These are phyloP conservation scores for Arrhamphus sclerolepis DNA, from an alignment of 2,797 vertebrate species.

Conservation along the genomic window DNA sequence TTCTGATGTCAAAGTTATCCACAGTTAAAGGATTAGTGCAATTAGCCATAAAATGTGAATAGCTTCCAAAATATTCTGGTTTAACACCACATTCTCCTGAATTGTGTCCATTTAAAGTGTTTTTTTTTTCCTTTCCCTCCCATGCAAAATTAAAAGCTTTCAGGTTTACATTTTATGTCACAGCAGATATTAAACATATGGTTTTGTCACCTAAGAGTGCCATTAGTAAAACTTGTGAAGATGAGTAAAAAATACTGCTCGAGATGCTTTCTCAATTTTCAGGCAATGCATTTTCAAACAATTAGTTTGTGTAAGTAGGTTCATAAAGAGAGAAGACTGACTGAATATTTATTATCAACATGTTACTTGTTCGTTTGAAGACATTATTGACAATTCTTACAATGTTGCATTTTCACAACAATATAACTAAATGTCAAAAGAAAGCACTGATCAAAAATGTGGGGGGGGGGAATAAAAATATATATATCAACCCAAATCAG, in stretches of 20 bases:
- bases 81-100: not conserved
- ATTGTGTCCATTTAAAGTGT: not conserved
- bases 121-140: no score
- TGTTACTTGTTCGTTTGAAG: constrained; percentile 22
- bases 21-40: constrained; percentile 6
- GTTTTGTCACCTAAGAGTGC: no score
- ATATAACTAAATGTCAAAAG: constrained; percentile 7
- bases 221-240: constrained; percentile 32
- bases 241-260: constrained; percentile 26
- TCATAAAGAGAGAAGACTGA: constrained; percentile 24
- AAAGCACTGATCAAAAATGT: constrained; percentile 9
- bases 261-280: not conserved
- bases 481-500: constrained; percentile 18
- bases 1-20: no score
- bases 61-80: constrained; percentile 10
- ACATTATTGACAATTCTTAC: constrained; percentile 12
- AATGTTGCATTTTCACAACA: constrained; percentile 11
- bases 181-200: no score
- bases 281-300: not conserved
- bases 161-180: no score
- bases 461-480: not conserved
- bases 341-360: constrained; percentile 21
- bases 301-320: not conserved
- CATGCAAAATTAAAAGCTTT: no score
- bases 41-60: not conserved